A percentile compares a stretch with the other conserved stretches of the same genome.
Evolutionary conservation across 2,797 vertebrate genomes (phyloP).

Genomic region (Crenuchus spilurus): DNA sequence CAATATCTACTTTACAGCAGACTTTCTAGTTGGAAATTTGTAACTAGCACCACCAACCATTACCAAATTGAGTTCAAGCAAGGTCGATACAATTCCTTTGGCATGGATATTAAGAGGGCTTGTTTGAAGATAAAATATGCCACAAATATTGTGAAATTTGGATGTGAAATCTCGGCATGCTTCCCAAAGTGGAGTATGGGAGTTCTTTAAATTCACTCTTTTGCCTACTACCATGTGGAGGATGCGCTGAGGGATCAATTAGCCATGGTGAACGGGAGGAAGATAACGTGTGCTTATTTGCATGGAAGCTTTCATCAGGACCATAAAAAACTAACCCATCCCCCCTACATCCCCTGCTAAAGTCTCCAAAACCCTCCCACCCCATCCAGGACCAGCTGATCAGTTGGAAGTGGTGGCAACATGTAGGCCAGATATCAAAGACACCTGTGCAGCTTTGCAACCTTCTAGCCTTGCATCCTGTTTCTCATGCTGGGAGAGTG

Average conservation of each 20-base stretch:
- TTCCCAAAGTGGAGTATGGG: background rate
- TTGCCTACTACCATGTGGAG: conserved; percentile 36
- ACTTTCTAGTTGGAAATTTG: background rate
- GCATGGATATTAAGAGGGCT: background rate
- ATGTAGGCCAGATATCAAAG: conserved; percentile 54
- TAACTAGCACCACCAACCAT: background rate
- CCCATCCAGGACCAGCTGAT: conserved; percentile 27
- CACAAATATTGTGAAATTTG: conserved; percentile 32
- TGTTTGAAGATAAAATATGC: conserved; percentile 15
- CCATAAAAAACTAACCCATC: conserved; percentile 15
- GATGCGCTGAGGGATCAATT: conserved; percentile 67
- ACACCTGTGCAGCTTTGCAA: conserved; percentile 27
- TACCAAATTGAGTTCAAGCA: background rate
- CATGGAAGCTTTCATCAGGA: conserved; percentile 61
- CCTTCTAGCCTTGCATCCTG: conserved; percentile 3
- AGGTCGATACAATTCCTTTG: background rate
- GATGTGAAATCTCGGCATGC: background rate
- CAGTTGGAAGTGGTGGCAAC: conserved; percentile 39
- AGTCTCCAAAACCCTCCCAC: conserved; percentile 34
- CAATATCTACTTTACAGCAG: background rate
- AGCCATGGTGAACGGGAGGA: conserved; percentile 45
- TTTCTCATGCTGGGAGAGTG: conserved; percentile 7
- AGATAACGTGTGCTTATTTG: conserved; percentile 52
- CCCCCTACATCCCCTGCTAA: conserved; percentile 16
- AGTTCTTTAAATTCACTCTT: conserved; percentile 24